Conservation (phyloP, 2,797 vertebrate genomes). For the Sylvilagus floridanus region DNA sequence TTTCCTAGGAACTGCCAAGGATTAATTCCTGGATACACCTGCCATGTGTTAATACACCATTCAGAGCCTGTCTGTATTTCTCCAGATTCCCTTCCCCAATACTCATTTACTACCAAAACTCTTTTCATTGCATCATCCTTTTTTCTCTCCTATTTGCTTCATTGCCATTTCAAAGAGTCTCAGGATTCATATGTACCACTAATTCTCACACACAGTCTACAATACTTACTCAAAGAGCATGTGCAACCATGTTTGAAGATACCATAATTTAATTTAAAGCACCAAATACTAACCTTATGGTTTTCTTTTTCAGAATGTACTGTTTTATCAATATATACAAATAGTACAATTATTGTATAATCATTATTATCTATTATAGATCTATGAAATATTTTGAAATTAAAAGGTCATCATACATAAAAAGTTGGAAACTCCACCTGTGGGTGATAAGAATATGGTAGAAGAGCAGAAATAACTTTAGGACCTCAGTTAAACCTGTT, state of each 20-base stretch:
- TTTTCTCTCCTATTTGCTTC: background rate
- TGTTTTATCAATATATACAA: background rate
- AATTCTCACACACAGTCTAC: background rate
- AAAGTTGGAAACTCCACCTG: background rate
- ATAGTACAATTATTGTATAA: background rate
- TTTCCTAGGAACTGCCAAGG: background rate
- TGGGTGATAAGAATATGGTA: background rate
- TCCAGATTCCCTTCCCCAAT: background rate
- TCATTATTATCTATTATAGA: background rate
- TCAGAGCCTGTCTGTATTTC: background rate
- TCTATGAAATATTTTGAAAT: background rate
- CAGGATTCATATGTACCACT: background rate
- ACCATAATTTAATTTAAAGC: background rate
- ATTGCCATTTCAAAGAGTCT: background rate
- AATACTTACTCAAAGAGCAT: background rate
- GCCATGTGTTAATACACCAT: background rate
- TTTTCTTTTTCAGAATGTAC: background rate
- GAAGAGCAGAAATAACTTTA: background rate
- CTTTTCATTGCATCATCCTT: background rate
- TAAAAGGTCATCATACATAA: background rate
- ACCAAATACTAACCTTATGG: background rate
- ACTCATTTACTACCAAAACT: background rate
- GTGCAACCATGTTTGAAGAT: background rate
- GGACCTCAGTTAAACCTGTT: background rate
- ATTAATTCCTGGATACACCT: background rate